Percentiles rank a stretch among this genome's conserved stretches.
These are phyloP conservation scores for Urocyon cinereoargenteus DNA, from an alignment of 2,797 vertebrate species.

Conservation along the genomic window DNA sequence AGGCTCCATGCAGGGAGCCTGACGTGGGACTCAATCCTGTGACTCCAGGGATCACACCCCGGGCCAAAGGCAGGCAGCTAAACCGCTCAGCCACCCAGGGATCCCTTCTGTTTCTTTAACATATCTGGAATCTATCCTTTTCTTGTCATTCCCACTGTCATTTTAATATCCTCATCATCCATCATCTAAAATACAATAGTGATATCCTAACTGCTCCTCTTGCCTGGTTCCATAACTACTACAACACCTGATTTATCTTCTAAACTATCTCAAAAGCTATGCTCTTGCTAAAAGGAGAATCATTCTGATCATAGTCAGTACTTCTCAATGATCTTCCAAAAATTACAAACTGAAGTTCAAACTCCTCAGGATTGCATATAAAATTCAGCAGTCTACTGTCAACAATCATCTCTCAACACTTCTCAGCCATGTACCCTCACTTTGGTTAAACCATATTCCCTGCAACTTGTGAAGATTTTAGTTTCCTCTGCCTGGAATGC, in stretches of 20 bases:
- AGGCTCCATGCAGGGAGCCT: too few relatives aligned
- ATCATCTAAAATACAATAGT: not conserved
- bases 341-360: conserved; percentile 16
- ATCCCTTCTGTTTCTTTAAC: not conserved
- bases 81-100: too few relatives aligned
- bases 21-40: too few relatives aligned
- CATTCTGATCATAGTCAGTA: not conserved
- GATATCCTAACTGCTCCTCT: not conserved
- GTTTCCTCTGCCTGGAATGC: not conserved
- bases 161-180: not conserved
- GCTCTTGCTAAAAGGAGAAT: conserved; percentile 23
- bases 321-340: not conserved
- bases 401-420: not conserved
- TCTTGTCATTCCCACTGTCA: not conserved
- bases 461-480: not conserved
- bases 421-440: not conserved
- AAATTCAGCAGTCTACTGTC: not conserved
- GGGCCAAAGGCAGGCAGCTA: too few relatives aligned
- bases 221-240: not conserved
- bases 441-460: not conserved
- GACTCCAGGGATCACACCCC: too few relatives aligned
- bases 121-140: not conserved
- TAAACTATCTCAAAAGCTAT: conserved; percentile 24
- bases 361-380: not conserved
- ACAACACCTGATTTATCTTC: not conserved